Evolutionary conservation across 2,888 invertebrate genomes (phyloP).

Genomic region (Drosophila imparisetae): DNA sequence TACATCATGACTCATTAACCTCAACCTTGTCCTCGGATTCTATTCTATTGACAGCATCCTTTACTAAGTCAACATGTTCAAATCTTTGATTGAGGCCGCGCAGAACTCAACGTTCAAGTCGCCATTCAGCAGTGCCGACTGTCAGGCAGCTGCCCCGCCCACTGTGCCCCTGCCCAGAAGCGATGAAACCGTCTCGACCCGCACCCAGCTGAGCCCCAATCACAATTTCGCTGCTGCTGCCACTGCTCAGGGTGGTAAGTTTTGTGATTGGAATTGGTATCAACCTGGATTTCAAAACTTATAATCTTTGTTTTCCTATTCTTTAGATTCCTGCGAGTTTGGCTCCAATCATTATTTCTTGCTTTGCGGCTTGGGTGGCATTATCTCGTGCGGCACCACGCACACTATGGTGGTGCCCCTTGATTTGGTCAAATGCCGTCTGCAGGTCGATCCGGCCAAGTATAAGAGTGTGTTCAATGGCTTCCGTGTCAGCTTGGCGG

Average conservation of each 20-base stretch:
- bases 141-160: constrained; percentile 84
- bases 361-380: constrained; percentile 95
- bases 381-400: constrained; percentile 87
- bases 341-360: constrained; percentile 95
- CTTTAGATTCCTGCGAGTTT: constrained; percentile 92
- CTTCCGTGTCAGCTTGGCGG: constrained; percentile 91
- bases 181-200: constrained; percentile 45
- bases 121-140: constrained; percentile 87
- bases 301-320: no score
- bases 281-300: neutral
- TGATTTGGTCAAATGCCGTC: constrained; percentile 97
- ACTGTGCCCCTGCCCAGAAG: constrained; percentile 32
- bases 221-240: constrained; percentile 83
- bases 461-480: constrained; percentile 91
- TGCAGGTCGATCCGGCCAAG: constrained; percentile 96
- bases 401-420: constrained; percentile 92
- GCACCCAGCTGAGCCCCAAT: constrained; percentile 68
- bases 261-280: neutral
- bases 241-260: constrained; percentile 79
- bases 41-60: constrained; percentile 23
- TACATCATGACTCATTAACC: constrained; percentile 68
- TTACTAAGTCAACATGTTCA: constrained; percentile 84
- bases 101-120: constrained; percentile 88
- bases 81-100: constrained; percentile 87
- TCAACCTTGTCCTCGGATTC: constrained; percentile 40